phyloP scores from a whole-genome alignment of 2,888 invertebrate species.

The Drosophila eohydei region DNA sequence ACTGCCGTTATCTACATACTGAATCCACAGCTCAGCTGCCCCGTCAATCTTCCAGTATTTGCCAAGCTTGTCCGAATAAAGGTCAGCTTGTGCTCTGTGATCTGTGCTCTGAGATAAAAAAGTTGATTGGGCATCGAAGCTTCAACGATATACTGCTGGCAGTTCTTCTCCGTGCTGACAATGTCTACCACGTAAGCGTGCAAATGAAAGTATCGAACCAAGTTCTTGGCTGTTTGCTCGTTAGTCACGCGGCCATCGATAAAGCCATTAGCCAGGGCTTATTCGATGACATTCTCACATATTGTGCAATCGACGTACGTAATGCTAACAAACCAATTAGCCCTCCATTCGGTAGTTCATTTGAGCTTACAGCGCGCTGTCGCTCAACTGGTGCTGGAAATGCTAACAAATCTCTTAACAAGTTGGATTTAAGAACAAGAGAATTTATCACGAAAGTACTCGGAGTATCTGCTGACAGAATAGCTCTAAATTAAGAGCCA shows the following conservation, averaged over 20 bases:
- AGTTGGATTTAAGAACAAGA: neutral
- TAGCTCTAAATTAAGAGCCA: neutral
- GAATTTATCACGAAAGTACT: conserved; percentile 54
- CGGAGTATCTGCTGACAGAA: neutral
- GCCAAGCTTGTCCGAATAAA: conserved; percentile 43
- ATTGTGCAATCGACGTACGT: conserved; percentile 42
- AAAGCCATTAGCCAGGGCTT: conserved; percentile 47
- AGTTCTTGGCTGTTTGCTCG: conserved; percentile 64
- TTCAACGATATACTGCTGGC: conserved; percentile 52
- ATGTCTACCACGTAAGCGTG: conserved; percentile 73
- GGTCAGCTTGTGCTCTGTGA: conserved; percentile 21
- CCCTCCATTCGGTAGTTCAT: conserved; percentile 30
- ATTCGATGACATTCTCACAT: conserved; percentile 62
- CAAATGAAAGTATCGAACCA: conserved; percentile 37
- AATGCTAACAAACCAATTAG: conserved; percentile 19
- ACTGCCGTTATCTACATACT: neutral
- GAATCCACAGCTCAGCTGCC: neutral
- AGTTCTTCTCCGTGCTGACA: conserved; percentile 57
- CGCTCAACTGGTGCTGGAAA: neutral
- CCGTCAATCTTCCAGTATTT: conserved; percentile 27
- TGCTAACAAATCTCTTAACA: no score
- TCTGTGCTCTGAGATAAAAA: conserved; percentile 25
- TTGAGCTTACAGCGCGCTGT: conserved; percentile 22
- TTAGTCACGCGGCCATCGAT: conserved; percentile 59
- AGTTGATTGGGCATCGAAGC: conserved; percentile 25